These are phyloP conservation scores for Papilio polyxenes DNA, from an alignment of 1,140 invertebrate species.

Conservation along the genomic window DNA sequence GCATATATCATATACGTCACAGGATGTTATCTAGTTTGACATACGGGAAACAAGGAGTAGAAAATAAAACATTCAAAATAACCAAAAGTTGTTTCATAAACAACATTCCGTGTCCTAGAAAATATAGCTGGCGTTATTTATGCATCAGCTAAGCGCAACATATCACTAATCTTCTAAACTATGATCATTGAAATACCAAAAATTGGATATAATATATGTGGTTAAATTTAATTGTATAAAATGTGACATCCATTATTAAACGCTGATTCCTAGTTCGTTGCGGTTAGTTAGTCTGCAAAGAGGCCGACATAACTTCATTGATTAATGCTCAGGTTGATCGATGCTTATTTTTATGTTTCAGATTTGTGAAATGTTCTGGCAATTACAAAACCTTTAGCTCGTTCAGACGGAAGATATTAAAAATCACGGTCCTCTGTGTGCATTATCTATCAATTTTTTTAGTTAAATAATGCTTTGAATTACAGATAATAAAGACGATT, in stretches of 20 bases:
- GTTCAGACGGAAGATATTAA: constrained; percentile 14
- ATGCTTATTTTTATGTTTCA: constrained; percentile 59
- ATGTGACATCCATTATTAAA: constrained; percentile 53
- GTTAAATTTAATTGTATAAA: background rate
- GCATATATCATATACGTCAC: no score
- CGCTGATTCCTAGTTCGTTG: constrained; percentile 48
- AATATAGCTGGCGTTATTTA: background rate
- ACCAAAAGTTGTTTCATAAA: background rate
- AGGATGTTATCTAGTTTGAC: background rate
- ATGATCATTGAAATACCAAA: background rate
- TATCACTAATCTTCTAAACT: background rate
- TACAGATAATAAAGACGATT: background rate
- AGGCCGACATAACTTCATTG: constrained; percentile 79
- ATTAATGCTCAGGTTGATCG: constrained; percentile 77
- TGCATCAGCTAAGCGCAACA: background rate
- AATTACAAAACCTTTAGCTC: constrained; percentile 1
- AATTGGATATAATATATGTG: constrained; percentile 12
- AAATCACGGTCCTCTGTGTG: constrained; percentile 13
- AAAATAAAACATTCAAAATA: background rate
- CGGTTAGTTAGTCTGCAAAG: constrained; percentile 78
- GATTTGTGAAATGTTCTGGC: constrained; percentile 57
- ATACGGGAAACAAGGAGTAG: background rate
- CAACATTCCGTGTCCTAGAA: background rate
- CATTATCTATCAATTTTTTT: background rate
- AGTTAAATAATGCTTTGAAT: background rate